Percentiles rank a stretch among this genome's conserved stretches.
Conservation (phyloP, 1,140 invertebrate species). For the Cataglyphis hispanica region DNA sequence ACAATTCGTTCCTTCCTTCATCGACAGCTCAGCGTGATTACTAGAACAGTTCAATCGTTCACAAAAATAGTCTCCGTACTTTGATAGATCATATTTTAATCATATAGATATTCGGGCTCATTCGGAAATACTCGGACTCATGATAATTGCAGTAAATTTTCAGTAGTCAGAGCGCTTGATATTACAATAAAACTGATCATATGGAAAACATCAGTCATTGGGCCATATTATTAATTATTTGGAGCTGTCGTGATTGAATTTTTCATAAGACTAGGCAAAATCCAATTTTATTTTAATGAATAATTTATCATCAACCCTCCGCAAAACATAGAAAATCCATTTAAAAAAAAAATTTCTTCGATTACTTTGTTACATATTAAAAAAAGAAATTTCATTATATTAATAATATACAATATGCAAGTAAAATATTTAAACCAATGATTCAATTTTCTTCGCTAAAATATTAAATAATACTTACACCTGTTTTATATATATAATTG, state of each 20-base stretch:
- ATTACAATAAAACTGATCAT: conserved; percentile 13
- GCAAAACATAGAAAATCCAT: conserved; percentile 1
- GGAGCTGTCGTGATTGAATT: conserved; percentile 29
- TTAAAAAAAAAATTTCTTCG: neutral
- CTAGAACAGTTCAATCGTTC: conserved; percentile 18
- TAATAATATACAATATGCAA: neutral
- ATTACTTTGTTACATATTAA: neutral
- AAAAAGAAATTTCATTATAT: neutral
- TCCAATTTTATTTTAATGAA: conserved; percentile 2
- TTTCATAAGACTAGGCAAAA: conserved; percentile 16
- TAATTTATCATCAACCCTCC: neutral
- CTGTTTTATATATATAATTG: neutral
- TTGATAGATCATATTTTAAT: conserved; percentile 23
- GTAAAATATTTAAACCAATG: neutral
- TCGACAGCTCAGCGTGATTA: conserved; percentile 39
- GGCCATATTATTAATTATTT: conserved; percentile 23
- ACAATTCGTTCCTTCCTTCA: conserved; percentile 21
- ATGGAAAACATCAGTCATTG: conserved; percentile 15
- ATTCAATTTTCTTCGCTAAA: conserved; percentile 5
- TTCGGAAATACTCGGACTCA: conserved; percentile 25
- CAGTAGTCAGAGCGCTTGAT: neutral
- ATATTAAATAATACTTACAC: conserved; percentile 26
- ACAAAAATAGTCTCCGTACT: neutral
- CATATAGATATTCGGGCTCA: neutral
- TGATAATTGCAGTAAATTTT: conserved; percentile 14